Base-by-base conservation (phyloP, 2,888 invertebrate genomes). In the Camponotus fellah region DNA sequence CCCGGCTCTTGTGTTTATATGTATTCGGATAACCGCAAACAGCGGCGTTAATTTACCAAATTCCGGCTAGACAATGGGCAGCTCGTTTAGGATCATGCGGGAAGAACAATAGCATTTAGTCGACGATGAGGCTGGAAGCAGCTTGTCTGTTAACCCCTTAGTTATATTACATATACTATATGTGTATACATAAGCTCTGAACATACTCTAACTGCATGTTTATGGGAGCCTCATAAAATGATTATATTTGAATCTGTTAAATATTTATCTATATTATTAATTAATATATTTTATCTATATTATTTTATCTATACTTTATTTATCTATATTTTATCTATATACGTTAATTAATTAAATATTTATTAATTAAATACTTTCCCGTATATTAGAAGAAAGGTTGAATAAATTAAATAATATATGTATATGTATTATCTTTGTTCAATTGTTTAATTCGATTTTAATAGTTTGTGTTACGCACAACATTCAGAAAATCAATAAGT, bases 71-170 rank as follows among this genome's bases (percentile, higher is more conserved):
- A 80, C 79, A 80, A 80, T 80, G 72, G 79, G 26, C 79, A 80
- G 79, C 79, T 80, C 72, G 79, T 80, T 80, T 80, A 80, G 79
- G 60, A 80, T 80, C 71, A 80, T 80, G 79, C 60, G 72, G 79
- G 72, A 80, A 71, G 79, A 80, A 80, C 79, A 80, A 80, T 80
- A 80, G 79, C 72, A 80, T 72, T 80, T 80, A 71, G 60, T 60
- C 72, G 72, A 71, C 79, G 79, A 80, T 80, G 72, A 71, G 79
- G 46, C 72, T 60, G 79, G 72, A 60, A 80, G 60, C 79, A 71
- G 60, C 79, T 80, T 80, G 79, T 71, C 72, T 71, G 72, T 77
- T 80, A 71, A 71, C 72, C 60, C 40, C 34, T 37, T 17, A 17
- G 46, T 56, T 71, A 71, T 80, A 79, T 46, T 46, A 12, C 34